Conservation (phyloP, 2,113 vertebrate genomes). For the Anguilla japonica region DNA sequence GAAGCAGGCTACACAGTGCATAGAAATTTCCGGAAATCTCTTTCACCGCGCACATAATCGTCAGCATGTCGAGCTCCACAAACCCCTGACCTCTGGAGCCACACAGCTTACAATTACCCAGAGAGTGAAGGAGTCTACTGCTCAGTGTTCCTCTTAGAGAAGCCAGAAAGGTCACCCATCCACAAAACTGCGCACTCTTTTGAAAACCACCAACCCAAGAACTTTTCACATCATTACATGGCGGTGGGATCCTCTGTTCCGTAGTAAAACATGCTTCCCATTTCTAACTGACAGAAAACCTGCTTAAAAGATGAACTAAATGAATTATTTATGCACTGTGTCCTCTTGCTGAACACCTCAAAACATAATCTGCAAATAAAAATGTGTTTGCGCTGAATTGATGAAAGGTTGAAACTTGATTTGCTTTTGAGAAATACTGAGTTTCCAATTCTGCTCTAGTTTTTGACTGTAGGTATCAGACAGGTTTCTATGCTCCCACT, state of each 20-base stretch:
- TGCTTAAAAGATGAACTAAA: slow-evolving; percentile 2
- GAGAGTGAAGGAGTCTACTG: neutral
- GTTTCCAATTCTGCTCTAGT: neutral
- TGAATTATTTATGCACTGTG: slow-evolving; percentile 3
- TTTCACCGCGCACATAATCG: no score
- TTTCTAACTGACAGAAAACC: slow-evolving; percentile 3
- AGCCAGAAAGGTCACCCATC: neutral
- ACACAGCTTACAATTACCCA: neutral
- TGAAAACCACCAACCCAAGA: neutral
- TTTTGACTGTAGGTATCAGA: neutral
- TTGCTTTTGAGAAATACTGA: neutral
- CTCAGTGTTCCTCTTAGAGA: neutral
- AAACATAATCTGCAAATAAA: neutral
- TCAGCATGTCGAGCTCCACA: no score
- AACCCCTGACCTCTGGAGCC: neutral
- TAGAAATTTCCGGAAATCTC: no score
- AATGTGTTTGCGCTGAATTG: neutral
- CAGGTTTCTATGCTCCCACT: neutral
- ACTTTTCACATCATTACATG: slow-evolving; percentile 13
- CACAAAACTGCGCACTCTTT: neutral
- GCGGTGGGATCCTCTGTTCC: neutral
- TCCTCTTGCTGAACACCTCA: neutral
- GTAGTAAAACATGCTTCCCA: neutral
- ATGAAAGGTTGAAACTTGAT: neutral
- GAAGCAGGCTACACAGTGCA: no score